Percentiles rank a stretch among this genome's conserved stretches.
Conservation (phyloP, 2,888 invertebrate species). For the Troglohyphantes excavatus region DNA sequence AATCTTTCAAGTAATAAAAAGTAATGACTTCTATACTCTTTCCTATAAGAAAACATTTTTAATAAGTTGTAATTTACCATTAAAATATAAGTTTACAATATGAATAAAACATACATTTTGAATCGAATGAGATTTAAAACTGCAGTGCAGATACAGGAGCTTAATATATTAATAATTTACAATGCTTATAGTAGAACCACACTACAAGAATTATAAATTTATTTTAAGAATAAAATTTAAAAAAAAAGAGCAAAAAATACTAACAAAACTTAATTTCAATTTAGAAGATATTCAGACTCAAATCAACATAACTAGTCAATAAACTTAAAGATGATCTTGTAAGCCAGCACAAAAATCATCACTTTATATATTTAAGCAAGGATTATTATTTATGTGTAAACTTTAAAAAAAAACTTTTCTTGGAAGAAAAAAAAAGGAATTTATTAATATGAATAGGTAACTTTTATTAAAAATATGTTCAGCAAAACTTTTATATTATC, state of each 20-base stretch:
- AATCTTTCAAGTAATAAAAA: background rate
- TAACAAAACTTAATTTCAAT: conserved; percentile 3
- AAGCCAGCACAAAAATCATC: conserved; percentile 28
- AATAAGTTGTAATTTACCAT: conserved; percentile 6
- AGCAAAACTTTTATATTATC: conserved; percentile 20
- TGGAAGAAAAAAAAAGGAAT: background rate
- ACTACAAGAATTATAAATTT: background rate
- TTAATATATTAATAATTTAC: conserved; percentile 58
- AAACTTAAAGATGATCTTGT: conserved; percentile 12
- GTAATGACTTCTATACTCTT: conserved; percentile 1
- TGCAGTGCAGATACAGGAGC: conserved; percentile 65
- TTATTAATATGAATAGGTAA: conserved; percentile 9
- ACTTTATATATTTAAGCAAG: background rate
- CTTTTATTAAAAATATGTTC: conserved; percentile 45
- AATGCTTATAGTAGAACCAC: conserved; percentile 12
- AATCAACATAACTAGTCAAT: background rate
- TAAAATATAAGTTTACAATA: conserved; percentile 5
- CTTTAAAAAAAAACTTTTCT: background rate
- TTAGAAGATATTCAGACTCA: conserved; percentile 1
- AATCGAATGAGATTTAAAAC: conserved; percentile 52
- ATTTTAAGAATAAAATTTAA: background rate
- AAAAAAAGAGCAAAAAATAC: background rate
- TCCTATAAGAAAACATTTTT: background rate
- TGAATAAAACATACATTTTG: conserved; percentile 9
- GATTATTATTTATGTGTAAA: conserved; percentile 3